phyloP scores from a whole-genome alignment of 1,140 invertebrate species.

The Apocrypta bakeri region DNA sequence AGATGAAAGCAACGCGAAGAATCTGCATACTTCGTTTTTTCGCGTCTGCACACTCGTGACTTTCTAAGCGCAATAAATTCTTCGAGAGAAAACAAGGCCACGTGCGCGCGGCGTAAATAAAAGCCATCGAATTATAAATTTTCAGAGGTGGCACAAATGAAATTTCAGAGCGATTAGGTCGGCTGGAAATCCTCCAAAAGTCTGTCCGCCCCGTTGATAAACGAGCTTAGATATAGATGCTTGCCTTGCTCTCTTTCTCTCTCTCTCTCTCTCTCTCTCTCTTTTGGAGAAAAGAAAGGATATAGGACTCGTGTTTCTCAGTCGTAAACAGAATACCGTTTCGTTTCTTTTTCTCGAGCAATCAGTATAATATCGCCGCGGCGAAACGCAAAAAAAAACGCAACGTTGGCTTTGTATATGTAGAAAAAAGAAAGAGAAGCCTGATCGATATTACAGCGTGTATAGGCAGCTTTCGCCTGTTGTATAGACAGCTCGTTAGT shows the following conservation, averaged over 20 bases:
- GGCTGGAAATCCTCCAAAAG: slow-evolving; percentile 22
- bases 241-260: too few relatives aligned
- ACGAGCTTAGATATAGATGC: not conserved
- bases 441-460: not conserved
- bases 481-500: not conserved
- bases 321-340: not conserved
- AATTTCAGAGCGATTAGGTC: slow-evolving; percentile 16
- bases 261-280: not conserved
- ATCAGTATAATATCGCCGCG: not conserved
- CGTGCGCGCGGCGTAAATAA: not conserved
- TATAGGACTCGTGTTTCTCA: not conserved
- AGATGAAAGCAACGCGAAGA: not conserved
- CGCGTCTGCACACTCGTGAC: not conserved
- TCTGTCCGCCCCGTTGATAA: slow-evolving; percentile 8
- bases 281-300: not conserved
- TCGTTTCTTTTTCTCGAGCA: not conserved
- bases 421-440: not conserved
- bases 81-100: not conserved
- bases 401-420: not conserved
- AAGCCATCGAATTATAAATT: not conserved
- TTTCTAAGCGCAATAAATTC: not conserved
- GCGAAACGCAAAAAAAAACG: not conserved
- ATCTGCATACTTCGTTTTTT: not conserved
- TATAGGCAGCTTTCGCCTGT: not conserved
- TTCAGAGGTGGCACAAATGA: slow-evolving; percentile 5